Base-by-base conservation (phyloP, 1,140 invertebrate species). In the Megalonaias nervosa region DNA sequence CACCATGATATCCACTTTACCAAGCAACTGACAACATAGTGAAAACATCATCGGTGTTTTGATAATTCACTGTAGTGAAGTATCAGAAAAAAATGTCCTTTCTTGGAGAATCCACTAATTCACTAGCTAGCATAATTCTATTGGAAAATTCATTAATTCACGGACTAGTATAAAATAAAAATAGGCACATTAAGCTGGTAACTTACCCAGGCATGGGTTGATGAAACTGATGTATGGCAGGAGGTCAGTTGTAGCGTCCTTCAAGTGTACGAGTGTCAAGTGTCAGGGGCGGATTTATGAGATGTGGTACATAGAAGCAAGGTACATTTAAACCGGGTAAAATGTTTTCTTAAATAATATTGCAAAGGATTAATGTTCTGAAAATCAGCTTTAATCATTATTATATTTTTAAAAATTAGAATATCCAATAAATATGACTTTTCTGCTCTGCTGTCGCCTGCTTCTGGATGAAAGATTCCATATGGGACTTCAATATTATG, bases 201-300 rank as follows among this genome's bases (percentile, higher is more conserved):
- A 85, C 89, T 87, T 85, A 91, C 90, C 89, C 87, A 77, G 87
- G 82, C 57, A 85, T 66, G 48, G 82, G 85, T 68, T 89, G 86
- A 75, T 86, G 87, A 68, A 89, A 87, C 14, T 84, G 68, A 56
- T 79, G 71, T 19, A 85, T 73, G 23, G 82, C 11, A 71, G 91
- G 89, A 6, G 92, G 92, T 92, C 92, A 93, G n/a, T 93, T 88
- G 81, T 93, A 93, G 38, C 93, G 87, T 60, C 93, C 93, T 82
- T 94, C 93, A 84, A 93, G 92, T n/a, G 93, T 93, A 64, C 92
- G 89, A 74, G 93, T 91, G 82, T 93, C 93, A 31, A 93, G 91
- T 86, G 94, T 93, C 86, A 94, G 86, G 19, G 93, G 92, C 15
- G 80, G 80, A 77, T 87, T 87, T 65, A 88, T 81, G 14, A 80